Base-by-base conservation (phyloP, 1,140 invertebrate species). In the Neomicropteryx cornuta region DNA sequence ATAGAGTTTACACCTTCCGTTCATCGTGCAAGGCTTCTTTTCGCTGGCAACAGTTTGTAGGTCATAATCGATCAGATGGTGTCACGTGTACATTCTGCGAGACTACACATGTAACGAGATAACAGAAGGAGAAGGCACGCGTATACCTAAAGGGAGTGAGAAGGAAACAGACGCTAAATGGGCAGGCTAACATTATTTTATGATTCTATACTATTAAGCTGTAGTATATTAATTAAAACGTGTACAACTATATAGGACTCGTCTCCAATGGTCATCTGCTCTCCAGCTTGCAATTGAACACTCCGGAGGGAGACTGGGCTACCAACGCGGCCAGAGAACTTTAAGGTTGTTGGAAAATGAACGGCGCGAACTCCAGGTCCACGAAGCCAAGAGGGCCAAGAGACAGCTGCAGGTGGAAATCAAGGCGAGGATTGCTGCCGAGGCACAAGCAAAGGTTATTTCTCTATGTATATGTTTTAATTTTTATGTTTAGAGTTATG, bases 251-350 rank as follows among this genome's bases (percentile, higher is more conserved):
- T 19, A 29, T 30, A 68, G 75, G 71, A 70, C 66, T 44, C 67
- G 77, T 34, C 56, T 81, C n/a, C 79, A 83, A 53, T 83, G 78
- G 79, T 58, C 81, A 24, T 77, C 78, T 11, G 79, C 79, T 11
- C 49, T 85, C 10, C 75, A 81, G 39, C 70, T 75, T 30, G 83
- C 80, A 5, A 74, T 81, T 23, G 71, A 75, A 21, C 71, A 81
- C 49, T 78, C 78, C 0, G 69, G 65, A 1, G 72, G 76, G 1
- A 68, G 67, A 19, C 73, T 78, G 45, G 73, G 76, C 18, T 82
- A 78, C 59, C 82, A 85, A 53, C 65, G 75, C 27, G 57, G 68
- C 14, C 75, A 76, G 46, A 66, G 77, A 18, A 69, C 71, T 20
- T 70, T 71, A 14, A 53, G 76, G 8, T 62, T 75, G 13, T 72